Percentiles rank a stretch among this genome's conserved stretches.
Conservation (phyloP, 2,797 vertebrate species). For the Psittacula derbiana region DNA sequence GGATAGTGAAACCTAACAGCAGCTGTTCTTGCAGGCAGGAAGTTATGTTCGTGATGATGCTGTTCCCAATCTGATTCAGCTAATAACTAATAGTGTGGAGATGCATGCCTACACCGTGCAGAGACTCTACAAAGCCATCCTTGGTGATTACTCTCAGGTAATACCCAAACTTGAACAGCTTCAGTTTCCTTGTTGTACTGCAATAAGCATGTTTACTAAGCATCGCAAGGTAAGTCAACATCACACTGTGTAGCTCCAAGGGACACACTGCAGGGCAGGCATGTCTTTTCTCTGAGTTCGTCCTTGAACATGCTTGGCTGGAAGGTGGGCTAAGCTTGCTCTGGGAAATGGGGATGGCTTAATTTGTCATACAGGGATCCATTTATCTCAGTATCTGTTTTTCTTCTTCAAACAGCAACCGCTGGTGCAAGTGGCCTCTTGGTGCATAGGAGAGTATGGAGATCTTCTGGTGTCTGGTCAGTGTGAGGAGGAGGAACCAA, state of each 20-base stretch:
- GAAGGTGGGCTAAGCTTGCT: neutral
- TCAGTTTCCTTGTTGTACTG: neutral
- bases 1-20: neutral
- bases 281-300: neutral
- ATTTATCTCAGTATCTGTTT: neutral
- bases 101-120: slow-evolving; percentile 99
- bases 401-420: slow-evolving; percentile 84
- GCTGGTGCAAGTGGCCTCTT: slow-evolving; percentile 95
- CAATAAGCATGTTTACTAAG: neutral
- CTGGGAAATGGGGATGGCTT: neutral
- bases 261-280: neutral
- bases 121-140: slow-evolving; percentile 97
- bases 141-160: slow-evolving; percentile 98
- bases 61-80: slow-evolving; percentile 98
- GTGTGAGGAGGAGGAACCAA: slow-evolving; percentile 97
- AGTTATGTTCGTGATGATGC: slow-evolving; percentile 98
- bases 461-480: slow-evolving; percentile 96
- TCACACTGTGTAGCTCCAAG: neutral
- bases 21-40: slow-evolving; percentile 85
- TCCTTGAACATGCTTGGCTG: neutral
- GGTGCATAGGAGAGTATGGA: slow-evolving; percentile 99
- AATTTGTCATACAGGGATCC: neutral
- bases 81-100: slow-evolving; percentile 97
- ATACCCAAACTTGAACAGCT: neutral
- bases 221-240: neutral